Evolutionary conservation across 2,113 vertebrate genomes (phyloP), one percentile per base, ranked within the genome.

Genomic region (Elanoides forficatus): DNA sequence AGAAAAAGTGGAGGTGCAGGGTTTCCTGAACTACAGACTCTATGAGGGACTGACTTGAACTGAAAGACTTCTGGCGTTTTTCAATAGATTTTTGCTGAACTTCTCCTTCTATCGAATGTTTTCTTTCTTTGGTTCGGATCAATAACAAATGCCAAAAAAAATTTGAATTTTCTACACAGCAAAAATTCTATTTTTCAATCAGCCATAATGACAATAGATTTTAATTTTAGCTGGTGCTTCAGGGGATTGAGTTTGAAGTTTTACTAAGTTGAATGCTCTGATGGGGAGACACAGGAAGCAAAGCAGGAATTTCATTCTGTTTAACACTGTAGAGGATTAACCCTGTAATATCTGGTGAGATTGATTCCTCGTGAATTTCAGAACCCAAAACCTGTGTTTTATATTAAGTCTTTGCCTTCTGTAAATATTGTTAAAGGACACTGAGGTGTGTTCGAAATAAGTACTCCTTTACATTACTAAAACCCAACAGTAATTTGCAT

Each of bases 401-500:
- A 22, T 22, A 15, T n/a, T 30, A 27, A 55, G 15, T 13, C 19
- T 32, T 63, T 84, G 34, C 18, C 6, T 67, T 68, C 59, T 47
- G 29, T 82, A 60, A 73, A 25, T 42, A 15, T 12, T 27, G 19
- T 58, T 56, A 26, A 56, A 82, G 65, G 48, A 38, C 43, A 22
- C 14, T 5, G 42, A 58, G 15, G 6, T 45, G 23, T 3, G 32
- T 34, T 56, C 36, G 32, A 6, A 73, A 11, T 16, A 70, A 63
- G 9, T 7, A 17, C 40, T 65, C 27, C 56, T 52, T 62, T 30
- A 18, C 4, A 2, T 40, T 15, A 42, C 23, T 27, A 15, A 53
- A 79, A 30, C 6, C 2, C 38, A 21, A 2, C 6, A 42, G 4
- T 29, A 34, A 38, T n/a, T 26, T 25, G 2, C 32, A 2, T 2